Conservation (phyloP, 2,113 vertebrate genomes). For the Neotoma lepida region DNA sequence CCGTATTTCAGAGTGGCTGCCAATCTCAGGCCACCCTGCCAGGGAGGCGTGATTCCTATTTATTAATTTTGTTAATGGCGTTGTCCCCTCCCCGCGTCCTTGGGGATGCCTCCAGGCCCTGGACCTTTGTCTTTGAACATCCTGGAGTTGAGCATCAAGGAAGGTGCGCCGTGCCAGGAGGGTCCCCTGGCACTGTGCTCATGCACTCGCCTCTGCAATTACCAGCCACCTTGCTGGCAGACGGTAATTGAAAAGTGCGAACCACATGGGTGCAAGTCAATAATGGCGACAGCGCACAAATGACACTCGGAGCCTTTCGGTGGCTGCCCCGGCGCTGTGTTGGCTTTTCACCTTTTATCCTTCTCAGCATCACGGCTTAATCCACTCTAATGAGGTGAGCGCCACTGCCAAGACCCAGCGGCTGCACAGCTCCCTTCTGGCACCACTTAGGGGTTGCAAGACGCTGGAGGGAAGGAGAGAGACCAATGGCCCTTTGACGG, state of each 20-base stretch:
- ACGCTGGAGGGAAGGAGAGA: constrained; percentile 75
- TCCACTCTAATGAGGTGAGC: constrained; percentile 91
- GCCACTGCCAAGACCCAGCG: constrained; percentile 83
- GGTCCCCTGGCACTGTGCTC: constrained; percentile 88
- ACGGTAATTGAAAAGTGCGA: constrained; percentile 91
- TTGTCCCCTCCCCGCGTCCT: constrained; percentile 69
- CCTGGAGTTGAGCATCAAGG: constrained; percentile 87
- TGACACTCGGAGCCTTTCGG: constrained; percentile 79
- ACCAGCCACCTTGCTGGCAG: constrained; percentile 88
- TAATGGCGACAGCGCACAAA: constrained; percentile 88
- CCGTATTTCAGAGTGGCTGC: constrained; percentile 43
- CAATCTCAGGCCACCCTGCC: constrained; percentile 69
- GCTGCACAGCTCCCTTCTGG: constrained; percentile 78
- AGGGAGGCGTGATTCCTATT: constrained; percentile 27
- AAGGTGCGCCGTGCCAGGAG: constrained; percentile 84
- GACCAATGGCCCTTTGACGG: constrained; percentile 46
- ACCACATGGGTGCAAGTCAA: constrained; percentile 89
- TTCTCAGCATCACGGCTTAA: constrained; percentile 89
- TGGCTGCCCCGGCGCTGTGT: constrained; percentile 75
- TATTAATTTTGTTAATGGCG: constrained; percentile 73
- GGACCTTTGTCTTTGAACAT: constrained; percentile 92
- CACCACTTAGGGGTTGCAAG: constrained; percentile 77
- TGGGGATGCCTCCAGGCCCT: constrained; percentile 80
- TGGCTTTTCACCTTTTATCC: constrained; percentile 89
- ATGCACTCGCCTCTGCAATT: constrained; percentile 90